Evolutionary conservation across 2,888 invertebrate species (phyloP), one percentile per base, ranked within the genome.

Genomic region (Agonopterix heracliana): DNA sequence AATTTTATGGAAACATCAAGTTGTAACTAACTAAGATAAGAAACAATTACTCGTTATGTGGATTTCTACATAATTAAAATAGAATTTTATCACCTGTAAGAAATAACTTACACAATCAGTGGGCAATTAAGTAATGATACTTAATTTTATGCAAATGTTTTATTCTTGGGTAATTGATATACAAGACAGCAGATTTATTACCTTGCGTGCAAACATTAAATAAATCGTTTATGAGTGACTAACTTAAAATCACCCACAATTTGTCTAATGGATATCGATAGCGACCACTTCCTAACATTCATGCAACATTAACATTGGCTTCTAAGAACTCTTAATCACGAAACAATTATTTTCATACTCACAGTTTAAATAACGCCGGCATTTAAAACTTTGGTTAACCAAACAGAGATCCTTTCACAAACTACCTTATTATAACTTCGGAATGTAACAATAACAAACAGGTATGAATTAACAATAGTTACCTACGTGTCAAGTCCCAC

Each of bases 401-500:
- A 50, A 53, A 53, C 48, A 50, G 17, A 47, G 26, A 36, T 11
- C 46, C 36, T 46, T 46, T 50, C 50, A 36, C n/a, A 11, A 35
- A 47, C 42, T 35, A 45, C 53, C 59, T 60, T 61, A 58, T 60
- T 66, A 66, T 63, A 57, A 60, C 62, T 54, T 57, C 64, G 74
- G 74, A 74, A 78, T 75, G 66, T 70, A 70, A 76, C 74, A 79
- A 81, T 78, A 81, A 81, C 81, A 81, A 82, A 82, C 77, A 77
- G 77, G 73, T 70, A 70, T 73, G 76, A 72, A 75, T 76, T 75
- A 80, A 87, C 85, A 86, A 87, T 86, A 74, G 81, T 77, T 74
- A 81, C 79, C 75, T 79, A 81, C 86, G 86, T 86, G 87, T 86
- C 85, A 83, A 83, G 85, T 83, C 84, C 83, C 83, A 84, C 87